phyloP scores from a whole-genome alignment of 2,113 vertebrate species.

The Pachyramphus minor region DNA sequence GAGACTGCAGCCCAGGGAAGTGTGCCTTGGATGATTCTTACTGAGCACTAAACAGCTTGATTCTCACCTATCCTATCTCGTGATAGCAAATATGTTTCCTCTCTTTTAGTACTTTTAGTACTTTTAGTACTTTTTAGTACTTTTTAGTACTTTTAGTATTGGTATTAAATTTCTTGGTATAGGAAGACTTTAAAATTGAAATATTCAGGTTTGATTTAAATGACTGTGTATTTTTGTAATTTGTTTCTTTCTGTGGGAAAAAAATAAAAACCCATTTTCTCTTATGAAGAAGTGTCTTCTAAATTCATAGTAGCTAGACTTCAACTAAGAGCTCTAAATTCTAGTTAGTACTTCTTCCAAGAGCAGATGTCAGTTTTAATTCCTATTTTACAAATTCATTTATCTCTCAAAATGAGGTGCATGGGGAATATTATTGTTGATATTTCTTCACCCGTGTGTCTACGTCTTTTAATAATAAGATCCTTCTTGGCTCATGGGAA shows the following conservation, averaged over 20 bases:
- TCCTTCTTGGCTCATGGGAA: not conserved
- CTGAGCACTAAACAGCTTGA: not conserved
- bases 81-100: not conserved
- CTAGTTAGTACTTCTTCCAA: not conserved
- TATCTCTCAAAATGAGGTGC: conserved; percentile 4
- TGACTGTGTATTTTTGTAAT: not conserved
- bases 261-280: not conserved
- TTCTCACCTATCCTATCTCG: not conserved
- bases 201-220: not conserved
- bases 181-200: not conserved
- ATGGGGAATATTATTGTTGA: not conserved
- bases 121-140: too few species aligned
- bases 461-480: not conserved
- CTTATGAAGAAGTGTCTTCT: not conserved
- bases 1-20: not conserved
- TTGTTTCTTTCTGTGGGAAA: not conserved
- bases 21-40: not conserved
- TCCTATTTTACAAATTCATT: conserved; percentile 27
- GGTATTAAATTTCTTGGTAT: not conserved
- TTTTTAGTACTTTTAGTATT: too few species aligned
- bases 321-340: not conserved
- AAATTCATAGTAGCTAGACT: not conserved
- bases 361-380: conserved; percentile 27
- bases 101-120: too few species aligned
- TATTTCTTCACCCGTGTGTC: not conserved